These are phyloP conservation scores for Ichneumon xanthorius DNA, from an alignment of 2,888 invertebrate genomes.

Conservation along the genomic window DNA sequence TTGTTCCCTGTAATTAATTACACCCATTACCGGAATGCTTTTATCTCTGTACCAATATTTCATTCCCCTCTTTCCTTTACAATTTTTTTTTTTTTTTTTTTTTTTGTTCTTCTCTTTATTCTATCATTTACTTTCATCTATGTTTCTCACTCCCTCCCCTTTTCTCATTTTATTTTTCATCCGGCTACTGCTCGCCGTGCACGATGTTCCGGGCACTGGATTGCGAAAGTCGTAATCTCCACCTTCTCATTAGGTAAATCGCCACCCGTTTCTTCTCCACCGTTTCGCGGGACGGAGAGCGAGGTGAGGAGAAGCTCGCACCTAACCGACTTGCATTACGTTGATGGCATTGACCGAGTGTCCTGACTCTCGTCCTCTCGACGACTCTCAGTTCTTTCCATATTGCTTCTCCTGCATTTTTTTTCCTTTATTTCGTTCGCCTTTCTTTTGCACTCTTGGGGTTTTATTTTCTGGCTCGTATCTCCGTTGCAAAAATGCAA, in stretches of 20 bases:
- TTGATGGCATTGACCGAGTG: slow-evolving; percentile 67
- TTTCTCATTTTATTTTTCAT: slow-evolving; percentile 63
- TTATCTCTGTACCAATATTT: slow-evolving; percentile 51
- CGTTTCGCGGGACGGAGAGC: slow-evolving; percentile 27
- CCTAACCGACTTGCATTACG: slow-evolving; percentile 64
- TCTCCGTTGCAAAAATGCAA: background rate
- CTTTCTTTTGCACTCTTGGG: slow-evolving; percentile 1
- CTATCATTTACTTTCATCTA: slow-evolving; percentile 61
- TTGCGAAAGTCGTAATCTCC: slow-evolving; percentile 69
- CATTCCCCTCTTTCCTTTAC: background rate
- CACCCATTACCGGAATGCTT: slow-evolving; percentile 22
- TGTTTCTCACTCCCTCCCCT: slow-evolving; percentile 43
- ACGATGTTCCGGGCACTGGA: slow-evolving; percentile 61
- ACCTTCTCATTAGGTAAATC: slow-evolving; percentile 70
- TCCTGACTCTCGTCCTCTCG: slow-evolving; percentile 60
- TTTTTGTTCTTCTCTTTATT: slow-evolving; percentile 29
- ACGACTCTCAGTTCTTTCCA: slow-evolving; percentile 56
- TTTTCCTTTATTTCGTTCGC: slow-evolving; percentile 16
- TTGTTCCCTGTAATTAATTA: background rate
- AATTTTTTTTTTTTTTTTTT: slow-evolving; percentile 8
- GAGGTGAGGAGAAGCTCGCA: slow-evolving; percentile 35
- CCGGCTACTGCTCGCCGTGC: slow-evolving; percentile 31
- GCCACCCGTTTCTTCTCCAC: slow-evolving; percentile 51
- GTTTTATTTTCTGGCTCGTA: background rate
- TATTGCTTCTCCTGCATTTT: slow-evolving; percentile 54